Evolutionary conservation across 2,888 invertebrate genomes (phyloP).

Genomic region (Myopa testacea): DNA sequence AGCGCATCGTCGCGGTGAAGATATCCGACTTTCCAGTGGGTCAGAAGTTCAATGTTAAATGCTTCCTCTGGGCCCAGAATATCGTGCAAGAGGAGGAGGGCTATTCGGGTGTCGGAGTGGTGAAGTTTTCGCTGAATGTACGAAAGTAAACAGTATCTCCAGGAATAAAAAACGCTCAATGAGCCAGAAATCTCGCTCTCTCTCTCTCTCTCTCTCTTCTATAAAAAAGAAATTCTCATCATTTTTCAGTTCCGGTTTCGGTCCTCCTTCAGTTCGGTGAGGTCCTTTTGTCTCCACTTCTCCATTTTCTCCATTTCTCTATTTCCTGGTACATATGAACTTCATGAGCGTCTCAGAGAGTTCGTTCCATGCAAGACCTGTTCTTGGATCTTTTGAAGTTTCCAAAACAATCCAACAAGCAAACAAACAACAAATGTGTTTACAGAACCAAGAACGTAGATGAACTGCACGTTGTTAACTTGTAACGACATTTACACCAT

Average conservation of each 20-base stretch:
- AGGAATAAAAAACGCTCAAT: background rate
- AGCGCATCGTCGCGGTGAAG: constrained; percentile 70
- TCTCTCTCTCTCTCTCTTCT: too few relatives aligned
- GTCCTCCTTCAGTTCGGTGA: too few relatives aligned
- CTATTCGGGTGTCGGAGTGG: background rate
- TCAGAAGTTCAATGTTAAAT: constrained; percentile 78
- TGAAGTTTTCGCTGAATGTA: background rate
- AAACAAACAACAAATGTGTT: background rate
- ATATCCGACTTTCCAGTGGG: constrained; percentile 69
- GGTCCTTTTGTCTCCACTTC: too few relatives aligned
- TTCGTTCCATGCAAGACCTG: too few relatives aligned
- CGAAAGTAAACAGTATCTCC: background rate
- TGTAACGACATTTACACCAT: constrained; percentile 27
- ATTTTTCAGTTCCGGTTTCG: too few relatives aligned
- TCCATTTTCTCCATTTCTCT: too few relatives aligned
- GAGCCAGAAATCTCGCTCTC: too few relatives aligned
- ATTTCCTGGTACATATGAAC: too few relatives aligned
- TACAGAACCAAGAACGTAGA: too few relatives aligned
- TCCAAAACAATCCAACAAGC: background rate
- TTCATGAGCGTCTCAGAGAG: too few relatives aligned
- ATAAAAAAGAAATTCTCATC: too few relatives aligned
- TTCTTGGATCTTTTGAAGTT: too few relatives aligned
- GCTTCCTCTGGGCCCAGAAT: constrained; percentile 87
- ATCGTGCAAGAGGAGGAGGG: constrained; percentile 64
- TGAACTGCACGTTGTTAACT: background rate